phyloP scores from a whole-genome alignment of 2,888 invertebrate species.

The Octodonta nipae region DNA sequence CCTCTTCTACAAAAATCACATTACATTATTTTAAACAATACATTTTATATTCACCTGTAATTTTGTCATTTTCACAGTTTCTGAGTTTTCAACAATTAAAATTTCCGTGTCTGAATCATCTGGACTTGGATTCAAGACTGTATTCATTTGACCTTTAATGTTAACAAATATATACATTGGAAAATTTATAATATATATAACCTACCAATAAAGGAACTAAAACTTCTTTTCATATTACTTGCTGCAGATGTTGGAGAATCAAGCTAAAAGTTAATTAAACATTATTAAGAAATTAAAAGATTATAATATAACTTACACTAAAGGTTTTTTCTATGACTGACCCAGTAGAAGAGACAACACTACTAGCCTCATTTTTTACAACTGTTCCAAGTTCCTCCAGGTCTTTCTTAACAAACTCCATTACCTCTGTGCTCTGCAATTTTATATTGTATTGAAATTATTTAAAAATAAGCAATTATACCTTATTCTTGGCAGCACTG shows the following conservation, averaged over 20 bases:
- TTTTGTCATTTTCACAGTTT: conserved; percentile 51
- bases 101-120: conserved; percentile 59
- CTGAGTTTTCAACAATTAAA: conserved; percentile 48
- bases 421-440: conserved; percentile 54
- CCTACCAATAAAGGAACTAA: conserved; percentile 54
- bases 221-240: conserved; percentile 56
- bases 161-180: conserved; percentile 4
- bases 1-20: conserved; percentile 38
- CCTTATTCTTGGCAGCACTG: conserved; percentile 35
- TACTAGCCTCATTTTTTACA: conserved; percentile 56
- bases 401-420: conserved; percentile 65
- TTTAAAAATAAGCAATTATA: conserved; percentile 13
- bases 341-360: conserved; percentile 51
- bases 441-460: conserved; percentile 1
- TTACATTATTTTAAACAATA: conserved; percentile 1
- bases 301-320: conserved; percentile 28
- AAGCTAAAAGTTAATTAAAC: conserved; percentile 37
- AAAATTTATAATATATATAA: conserved; percentile 5
- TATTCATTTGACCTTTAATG: conserved; percentile 51
- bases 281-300: neutral
- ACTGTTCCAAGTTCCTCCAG: conserved; percentile 60
- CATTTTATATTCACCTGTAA: conserved; percentile 33
- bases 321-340: conserved; percentile 55
- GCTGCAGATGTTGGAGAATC: conserved; percentile 60
- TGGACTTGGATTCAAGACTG: conserved; percentile 52